Percentiles rank a stretch among this genome's conserved stretches.
phyloP scores from a whole-genome alignment of 2,888 invertebrate species.

The Cryptophagus acutangulus region DNA sequence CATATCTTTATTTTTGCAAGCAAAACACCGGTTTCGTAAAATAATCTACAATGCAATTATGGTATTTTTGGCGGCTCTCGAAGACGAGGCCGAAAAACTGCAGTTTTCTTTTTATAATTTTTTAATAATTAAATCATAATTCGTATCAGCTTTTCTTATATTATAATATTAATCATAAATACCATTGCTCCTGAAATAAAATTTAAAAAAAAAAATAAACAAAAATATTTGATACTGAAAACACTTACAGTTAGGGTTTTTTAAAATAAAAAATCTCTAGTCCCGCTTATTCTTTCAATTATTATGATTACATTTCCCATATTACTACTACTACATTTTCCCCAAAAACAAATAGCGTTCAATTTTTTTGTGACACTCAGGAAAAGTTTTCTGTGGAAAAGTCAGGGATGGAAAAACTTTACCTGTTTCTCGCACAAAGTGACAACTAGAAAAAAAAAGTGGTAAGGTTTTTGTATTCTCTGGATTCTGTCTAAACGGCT shows the following conservation, averaged over 20 bases:
- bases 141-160: constrained; percentile 56
- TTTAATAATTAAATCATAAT: constrained; percentile 39
- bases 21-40: too few species aligned
- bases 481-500: constrained; percentile 11
- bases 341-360: constrained; percentile 11
- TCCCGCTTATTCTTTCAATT: constrained; percentile 53
- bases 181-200: constrained; percentile 43
- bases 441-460: constrained; percentile 26
- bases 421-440: constrained; percentile 22
- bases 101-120: constrained; percentile 32
- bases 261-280: constrained; percentile 60
- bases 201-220: too few species aligned
- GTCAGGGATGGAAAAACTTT: constrained; percentile 29
- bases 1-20: too few species aligned
- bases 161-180: constrained; percentile 1
- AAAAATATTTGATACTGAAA: constrained; percentile 60
- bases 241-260: constrained; percentile 53
- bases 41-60: constrained; percentile 17
- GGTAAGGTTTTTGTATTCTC: constrained; percentile 33
- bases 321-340: constrained; percentile 19
- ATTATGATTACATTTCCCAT: constrained; percentile 14
- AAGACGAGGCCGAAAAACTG: too few species aligned
- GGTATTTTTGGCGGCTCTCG: too few species aligned
- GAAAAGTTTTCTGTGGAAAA: too few species aligned
- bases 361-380: too few species aligned